phyloP scores from a whole-genome alignment of 2,113 vertebrate species.

The Myocastor coypus region DNA sequence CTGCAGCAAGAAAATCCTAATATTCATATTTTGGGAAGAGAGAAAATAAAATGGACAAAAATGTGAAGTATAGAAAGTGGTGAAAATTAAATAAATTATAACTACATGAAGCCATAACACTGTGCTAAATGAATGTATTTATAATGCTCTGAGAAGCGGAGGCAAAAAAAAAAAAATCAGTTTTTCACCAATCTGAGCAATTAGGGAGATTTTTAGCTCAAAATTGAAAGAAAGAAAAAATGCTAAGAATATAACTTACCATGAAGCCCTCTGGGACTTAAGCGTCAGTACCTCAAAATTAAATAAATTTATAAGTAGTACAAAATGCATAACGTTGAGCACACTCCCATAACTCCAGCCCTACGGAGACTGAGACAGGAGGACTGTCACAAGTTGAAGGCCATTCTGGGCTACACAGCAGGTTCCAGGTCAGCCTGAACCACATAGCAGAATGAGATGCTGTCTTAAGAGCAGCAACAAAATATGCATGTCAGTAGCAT shows the following conservation, averaged over 20 bases:
- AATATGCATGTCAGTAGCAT: neutral
- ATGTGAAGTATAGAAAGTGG: neutral
- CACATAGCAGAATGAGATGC: neutral
- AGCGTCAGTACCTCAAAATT: neutral
- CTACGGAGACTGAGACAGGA: neutral
- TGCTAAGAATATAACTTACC: neutral
- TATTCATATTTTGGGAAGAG: neutral
- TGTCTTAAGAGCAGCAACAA: neutral
- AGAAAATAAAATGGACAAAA: neutral
- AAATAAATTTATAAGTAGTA: neutral
- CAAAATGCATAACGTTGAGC: neutral
- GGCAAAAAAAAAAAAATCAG: neutral
- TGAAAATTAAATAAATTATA: neutral
- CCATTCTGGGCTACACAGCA: neutral
- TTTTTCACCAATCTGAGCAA: neutral
- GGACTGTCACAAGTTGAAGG: neutral
- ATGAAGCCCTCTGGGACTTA: neutral
- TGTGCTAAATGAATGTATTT: neutral
- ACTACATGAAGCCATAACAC: neutral
- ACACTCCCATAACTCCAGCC: neutral
- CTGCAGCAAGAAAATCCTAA: neutral
- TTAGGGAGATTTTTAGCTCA: neutral
- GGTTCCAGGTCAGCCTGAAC: neutral
- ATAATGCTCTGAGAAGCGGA: neutral
- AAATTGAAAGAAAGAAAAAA: neutral